phyloP scores from a whole-genome alignment of 2,113 vertebrate genomes.

The Channa argus region DNA sequence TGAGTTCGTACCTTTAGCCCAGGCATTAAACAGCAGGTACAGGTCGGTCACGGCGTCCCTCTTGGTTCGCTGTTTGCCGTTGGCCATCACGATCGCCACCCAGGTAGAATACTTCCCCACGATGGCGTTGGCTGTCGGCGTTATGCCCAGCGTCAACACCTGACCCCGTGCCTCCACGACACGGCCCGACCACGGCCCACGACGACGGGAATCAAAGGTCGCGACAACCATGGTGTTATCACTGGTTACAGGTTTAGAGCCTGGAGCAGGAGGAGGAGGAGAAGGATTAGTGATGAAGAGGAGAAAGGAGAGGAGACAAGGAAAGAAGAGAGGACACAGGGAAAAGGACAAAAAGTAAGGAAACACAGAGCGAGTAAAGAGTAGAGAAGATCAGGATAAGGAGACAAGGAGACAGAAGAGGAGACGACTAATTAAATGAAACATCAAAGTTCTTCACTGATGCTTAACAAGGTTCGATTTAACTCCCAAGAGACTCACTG shows the following conservation, averaged over 20 bases:
- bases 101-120: slow-evolving; percentile 89
- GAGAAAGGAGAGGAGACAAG: not conserved
- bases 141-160: slow-evolving; percentile 79
- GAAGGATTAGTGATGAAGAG: not conserved
- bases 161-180: slow-evolving; percentile 61
- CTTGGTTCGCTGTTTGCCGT: slow-evolving; percentile 78
- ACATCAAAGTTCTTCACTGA: too few species aligned
- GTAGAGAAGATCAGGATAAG: too few species aligned
- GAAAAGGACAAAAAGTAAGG: too few species aligned
- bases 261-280: slow-evolving; percentile 65
- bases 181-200: slow-evolving; percentile 83
- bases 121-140: slow-evolving; percentile 84
- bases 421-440: too few species aligned
- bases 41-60: slow-evolving; percentile 80
- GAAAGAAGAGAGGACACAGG: not conserved
- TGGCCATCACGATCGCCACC: slow-evolving; percentile 73
- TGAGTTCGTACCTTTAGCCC: slow-evolving; percentile 84
- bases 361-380: too few species aligned
- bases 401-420: not conserved
- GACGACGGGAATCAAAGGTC: slow-evolving; percentile 53
- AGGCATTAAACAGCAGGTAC: slow-evolving; percentile 95
- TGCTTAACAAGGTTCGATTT: too few species aligned
- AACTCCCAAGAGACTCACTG: too few species aligned
- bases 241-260: slow-evolving; percentile 81
- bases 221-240: slow-evolving; percentile 85